A percentile compares a stretch with the other conserved stretches of the same genome.
phyloP scores from a whole-genome alignment of 2,888 invertebrate species.

The Maniola hyperantus region DNA sequence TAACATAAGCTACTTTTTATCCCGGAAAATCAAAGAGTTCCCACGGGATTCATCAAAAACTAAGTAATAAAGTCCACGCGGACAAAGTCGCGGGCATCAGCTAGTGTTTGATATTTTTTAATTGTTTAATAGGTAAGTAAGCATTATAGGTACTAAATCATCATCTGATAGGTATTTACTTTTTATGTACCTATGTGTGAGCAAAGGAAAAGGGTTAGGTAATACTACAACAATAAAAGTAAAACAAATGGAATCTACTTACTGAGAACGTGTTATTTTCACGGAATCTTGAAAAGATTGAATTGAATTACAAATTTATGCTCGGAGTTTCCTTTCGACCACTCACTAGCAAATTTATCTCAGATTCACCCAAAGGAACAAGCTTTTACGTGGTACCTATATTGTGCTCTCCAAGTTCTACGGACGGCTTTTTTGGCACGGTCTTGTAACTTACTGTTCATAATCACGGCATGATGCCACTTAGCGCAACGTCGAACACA shows the following conservation, averaged over 20 bases:
- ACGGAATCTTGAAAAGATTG: conserved; percentile 18
- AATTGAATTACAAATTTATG: conserved; percentile 30
- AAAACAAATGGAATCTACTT: conserved; percentile 12
- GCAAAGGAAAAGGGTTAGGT: not conserved
- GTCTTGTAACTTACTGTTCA: not conserved
- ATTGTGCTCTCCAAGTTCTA: not conserved
- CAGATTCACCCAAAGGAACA: conserved; percentile 15
- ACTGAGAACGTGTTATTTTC: conserved; percentile 2
- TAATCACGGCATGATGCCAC: not conserved
- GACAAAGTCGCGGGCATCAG: too few relatives aligned
- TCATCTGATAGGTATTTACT: too few relatives aligned
- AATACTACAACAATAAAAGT: conserved; percentile 4
- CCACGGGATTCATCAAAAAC: too few relatives aligned
- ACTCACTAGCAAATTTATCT: conserved; percentile 29
- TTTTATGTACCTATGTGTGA: not conserved
- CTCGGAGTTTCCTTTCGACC: conserved; percentile 18
- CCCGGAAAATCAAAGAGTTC: too few relatives aligned
- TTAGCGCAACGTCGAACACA: not conserved
- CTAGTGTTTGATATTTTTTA: too few relatives aligned
- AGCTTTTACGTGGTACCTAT: conserved; percentile 3
- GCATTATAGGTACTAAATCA: too few relatives aligned
- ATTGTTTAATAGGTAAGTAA: too few relatives aligned
- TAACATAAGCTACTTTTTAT: too few relatives aligned
- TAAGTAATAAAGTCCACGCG: too few relatives aligned
- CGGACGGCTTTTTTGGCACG: not conserved